These are phyloP conservation scores for Helicorthomorpha holstii DNA, from an alignment of 1,140 invertebrate species.

Conservation along the genomic window DNA sequence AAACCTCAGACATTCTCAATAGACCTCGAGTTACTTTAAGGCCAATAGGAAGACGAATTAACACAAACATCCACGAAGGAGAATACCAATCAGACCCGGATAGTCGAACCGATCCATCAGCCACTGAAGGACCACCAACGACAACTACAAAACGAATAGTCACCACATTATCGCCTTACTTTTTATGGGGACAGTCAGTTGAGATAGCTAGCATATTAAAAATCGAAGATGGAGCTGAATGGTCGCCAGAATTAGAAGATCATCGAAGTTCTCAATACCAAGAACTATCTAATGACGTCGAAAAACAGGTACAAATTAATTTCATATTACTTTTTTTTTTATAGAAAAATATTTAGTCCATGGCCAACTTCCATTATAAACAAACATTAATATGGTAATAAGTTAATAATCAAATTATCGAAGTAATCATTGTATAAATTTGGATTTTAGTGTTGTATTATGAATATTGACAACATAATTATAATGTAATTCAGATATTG, in stretches of 20 bases:
- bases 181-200: not conserved
- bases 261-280: constrained; percentile 73
- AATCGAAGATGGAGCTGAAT: constrained; percentile 39
- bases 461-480: too few species aligned
- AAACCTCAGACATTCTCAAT: not conserved
- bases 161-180: not conserved
- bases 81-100: not conserved
- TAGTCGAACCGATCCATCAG: not conserved
- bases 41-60: not conserved
- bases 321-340: too few species aligned
- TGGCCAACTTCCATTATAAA: too few species aligned
- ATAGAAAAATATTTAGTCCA: too few species aligned
- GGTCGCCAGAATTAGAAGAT: constrained; percentile 68
- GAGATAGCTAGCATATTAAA: not conserved
- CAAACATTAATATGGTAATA: too few species aligned
- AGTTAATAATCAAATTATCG: too few species aligned
- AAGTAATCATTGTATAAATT: too few species aligned
- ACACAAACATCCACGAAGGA: not conserved
- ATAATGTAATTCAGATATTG: too few species aligned
- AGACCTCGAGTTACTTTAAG: not conserved
- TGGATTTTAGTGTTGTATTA: too few species aligned
- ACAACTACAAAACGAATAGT: not conserved
- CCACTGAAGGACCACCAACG: not conserved
- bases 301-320: constrained; percentile 41
- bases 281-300: constrained; percentile 37